Conservation (phyloP, 2,113 vertebrate species). For the Agapornis roseicollis region DNA sequence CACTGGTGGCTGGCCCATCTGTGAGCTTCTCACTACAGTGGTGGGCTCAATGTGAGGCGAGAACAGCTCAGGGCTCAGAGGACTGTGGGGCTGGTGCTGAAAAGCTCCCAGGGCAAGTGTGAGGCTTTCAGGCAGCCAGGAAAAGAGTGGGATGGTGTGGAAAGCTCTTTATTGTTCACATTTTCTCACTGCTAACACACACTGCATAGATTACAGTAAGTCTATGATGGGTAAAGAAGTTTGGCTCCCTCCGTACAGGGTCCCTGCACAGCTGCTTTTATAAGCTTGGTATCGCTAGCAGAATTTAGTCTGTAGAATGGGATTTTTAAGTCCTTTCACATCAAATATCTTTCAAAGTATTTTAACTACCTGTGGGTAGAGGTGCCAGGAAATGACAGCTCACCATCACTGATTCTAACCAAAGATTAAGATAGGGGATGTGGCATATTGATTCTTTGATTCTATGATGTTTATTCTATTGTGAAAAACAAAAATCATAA, state of each 20-base stretch:
- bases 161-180: not conserved
- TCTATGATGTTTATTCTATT: not conserved
- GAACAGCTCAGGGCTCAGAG: not conserved
- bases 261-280: not conserved
- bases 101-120: not conserved
- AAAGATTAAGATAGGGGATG: not conserved
- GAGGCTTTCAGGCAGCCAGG: not conserved
- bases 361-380: not conserved
- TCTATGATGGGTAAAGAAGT: not conserved
- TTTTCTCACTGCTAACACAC: not conserved
- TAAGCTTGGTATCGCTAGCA: not conserved
- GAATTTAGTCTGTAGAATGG: not conserved
- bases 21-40: not conserved
- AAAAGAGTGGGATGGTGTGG: accelerated
- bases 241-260: not conserved
- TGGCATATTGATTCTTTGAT: not conserved
- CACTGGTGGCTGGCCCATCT: not conserved
- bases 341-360: not conserved
- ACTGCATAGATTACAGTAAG: accelerated
- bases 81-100: not conserved
- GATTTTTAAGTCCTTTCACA: not conserved
- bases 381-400: not conserved
- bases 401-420: not conserved
- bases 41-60: not conserved
- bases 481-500: not conserved